These are phyloP conservation scores for Apteryx mantelli DNA, from an alignment of 2,113 vertebrate genomes.

Conservation along the genomic window DNA sequence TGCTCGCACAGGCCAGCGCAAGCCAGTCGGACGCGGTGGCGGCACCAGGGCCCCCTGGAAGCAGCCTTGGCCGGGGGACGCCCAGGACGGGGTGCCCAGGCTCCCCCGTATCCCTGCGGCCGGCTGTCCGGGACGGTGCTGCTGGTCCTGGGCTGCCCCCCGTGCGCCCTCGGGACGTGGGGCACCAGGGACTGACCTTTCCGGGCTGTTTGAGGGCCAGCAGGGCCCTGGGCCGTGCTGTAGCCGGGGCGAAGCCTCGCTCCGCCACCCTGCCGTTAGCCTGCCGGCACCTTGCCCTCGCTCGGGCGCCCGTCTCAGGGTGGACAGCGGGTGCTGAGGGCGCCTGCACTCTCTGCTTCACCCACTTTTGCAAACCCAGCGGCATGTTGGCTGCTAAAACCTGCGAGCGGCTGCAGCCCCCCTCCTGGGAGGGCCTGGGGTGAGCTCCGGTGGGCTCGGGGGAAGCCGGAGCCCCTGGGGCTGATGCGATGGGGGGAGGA, in stretches of 20 bases:
- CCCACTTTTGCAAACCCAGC: not conserved
- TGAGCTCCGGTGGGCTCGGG: no score
- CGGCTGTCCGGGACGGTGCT: not conserved
- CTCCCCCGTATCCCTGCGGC: not conserved
- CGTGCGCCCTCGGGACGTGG: not conserved
- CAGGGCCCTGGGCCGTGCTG: not conserved
- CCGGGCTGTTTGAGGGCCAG: not conserved
- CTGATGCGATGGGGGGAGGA: no score
- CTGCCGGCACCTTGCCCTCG: no score
- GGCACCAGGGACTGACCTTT: not conserved
- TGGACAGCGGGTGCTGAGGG: not conserved
- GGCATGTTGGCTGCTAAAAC: no score
- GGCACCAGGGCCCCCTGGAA: not conserved
- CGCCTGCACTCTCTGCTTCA: not conserved
- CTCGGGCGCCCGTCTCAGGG: no score
- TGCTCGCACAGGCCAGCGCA: accelerated
- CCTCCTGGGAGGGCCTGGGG: no score
- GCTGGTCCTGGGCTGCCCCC: not conserved
- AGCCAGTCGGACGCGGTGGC: not conserved
- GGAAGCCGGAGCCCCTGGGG: no score
- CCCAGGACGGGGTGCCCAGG: no score
- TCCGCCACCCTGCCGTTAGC: no score
- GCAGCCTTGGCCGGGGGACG: no score
- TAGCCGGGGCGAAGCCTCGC: not conserved
- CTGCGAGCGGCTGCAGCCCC: no score